Evolutionary conservation across 2,113 vertebrate genomes (phyloP).

Genomic region (Clarias gariepinus): DNA sequence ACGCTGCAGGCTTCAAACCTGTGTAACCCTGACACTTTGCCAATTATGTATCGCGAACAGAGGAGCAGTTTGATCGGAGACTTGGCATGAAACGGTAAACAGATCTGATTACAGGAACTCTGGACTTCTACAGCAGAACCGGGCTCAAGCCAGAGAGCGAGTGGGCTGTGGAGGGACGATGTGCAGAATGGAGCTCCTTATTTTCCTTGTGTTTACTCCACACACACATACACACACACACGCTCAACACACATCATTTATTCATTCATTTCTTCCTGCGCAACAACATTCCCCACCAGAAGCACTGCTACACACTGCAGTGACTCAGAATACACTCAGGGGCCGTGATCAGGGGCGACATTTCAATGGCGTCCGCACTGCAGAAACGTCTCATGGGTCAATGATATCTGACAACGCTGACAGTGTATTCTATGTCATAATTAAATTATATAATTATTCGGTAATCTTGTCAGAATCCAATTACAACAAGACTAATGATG

Average conservation of each 20-base stretch:
- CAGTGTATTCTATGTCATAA: neutral
- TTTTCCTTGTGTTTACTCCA: neutral
- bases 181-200: slow-evolving; percentile 9
- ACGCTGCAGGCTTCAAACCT: slow-evolving; percentile 25
- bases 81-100: slow-evolving; percentile 43
- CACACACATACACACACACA: neutral
- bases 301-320: neutral
- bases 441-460: neutral
- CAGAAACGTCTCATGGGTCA: neutral
- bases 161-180: neutral
- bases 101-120: neutral
- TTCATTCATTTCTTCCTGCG: neutral
- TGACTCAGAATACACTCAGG: neutral
- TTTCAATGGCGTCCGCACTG: no score
- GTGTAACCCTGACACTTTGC: neutral
- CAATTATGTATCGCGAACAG: slow-evolving; percentile 16
- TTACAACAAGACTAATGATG: no score
- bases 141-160: neutral
- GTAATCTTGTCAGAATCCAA: neutral
- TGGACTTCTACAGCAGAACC: neutral
- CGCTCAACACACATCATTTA: slow-evolving; percentile 5
- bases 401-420: neutral
- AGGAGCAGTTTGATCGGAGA: slow-evolving; percentile 5
- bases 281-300: neutral
- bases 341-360: neutral